Base-by-base conservation (phyloP, 2,888 invertebrate species). In the Archips crataeganus region DNA sequence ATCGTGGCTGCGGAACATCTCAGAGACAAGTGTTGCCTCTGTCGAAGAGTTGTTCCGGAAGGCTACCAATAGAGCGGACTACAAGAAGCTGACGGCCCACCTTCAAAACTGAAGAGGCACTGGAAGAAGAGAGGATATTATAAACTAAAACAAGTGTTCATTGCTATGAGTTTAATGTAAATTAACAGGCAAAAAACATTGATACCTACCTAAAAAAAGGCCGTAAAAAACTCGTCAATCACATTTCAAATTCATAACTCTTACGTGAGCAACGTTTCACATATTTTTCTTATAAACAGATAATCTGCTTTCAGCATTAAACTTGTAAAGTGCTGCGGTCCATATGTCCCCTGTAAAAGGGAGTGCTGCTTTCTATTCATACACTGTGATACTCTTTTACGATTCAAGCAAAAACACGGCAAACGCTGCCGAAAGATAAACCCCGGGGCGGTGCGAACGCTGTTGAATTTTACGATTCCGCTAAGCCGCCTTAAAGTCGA, bases 381-480 rank as follows among this genome's bases (percentile, higher is more conserved):
- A 90, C 83, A 85, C 85, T 83, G 90, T 86, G 90, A 90, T 91
- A 92, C 92, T 90, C 91, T 91, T 94, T 93, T 94, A 93, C 92
- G 93, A 91, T 92, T 92, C 87, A 83, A 87, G 90, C 89, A 91
- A 91, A 92, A 92, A 93, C 91, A 90, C 87, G 91, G 87, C 86
- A 88, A 88, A 87, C 87, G 86, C 82, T 85, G 86, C 85, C 89
- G 86, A 87, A 91, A 92, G 91, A 93, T 93, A 93, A 93, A 93
- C 90, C 92, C 85, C 81, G 84, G 87, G 83, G 90, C 89, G 90
- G 86, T 87, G 89, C 87, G 87, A 89, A 87, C 90, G 93, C 88
- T 93, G 93, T 93, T 93, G 93, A 93, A 93, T 94, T 94, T 94
- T 94, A 94, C 92, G 94, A 94, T 93, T 94, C 91, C 87, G 89